Percentiles rank a stretch among this genome's conserved stretches.
These are phyloP conservation scores for Palythoa grandiflora DNA, from an alignment of 92 coral and sea anemone genomes.

Conservation along the genomic window DNA sequence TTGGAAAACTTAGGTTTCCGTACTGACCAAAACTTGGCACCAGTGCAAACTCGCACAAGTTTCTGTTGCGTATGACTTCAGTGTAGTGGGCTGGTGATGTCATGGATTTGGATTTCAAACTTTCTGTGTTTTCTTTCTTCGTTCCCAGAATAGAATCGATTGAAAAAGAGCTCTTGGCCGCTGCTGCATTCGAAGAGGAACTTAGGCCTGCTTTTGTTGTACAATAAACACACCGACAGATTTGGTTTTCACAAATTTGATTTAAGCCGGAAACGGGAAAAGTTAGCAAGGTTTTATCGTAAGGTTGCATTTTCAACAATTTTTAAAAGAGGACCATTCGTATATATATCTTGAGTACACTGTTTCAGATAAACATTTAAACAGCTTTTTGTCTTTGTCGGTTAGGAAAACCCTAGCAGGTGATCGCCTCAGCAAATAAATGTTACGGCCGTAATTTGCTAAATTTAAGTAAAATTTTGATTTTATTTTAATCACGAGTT, in stretches of 20 bases:
- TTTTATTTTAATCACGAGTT: conserved; percentile 19
- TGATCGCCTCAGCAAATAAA: conserved; percentile 1
- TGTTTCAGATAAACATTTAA: background rate
- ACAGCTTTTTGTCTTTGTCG: conserved; percentile 7
- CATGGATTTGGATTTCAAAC: background rate
- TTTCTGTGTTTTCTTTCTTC: conserved; percentile 15
- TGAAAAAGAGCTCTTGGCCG: conserved; percentile 22
- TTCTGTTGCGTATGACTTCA: background rate
- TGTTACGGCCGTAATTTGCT: background rate
- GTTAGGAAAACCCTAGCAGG: background rate
- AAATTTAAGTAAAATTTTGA: conserved; percentile 17
- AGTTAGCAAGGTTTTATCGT: background rate
- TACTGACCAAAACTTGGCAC: conserved; percentile 21
- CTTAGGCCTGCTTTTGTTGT: background rate
- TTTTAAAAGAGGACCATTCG: background rate
- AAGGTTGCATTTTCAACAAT: conserved; percentile 30
- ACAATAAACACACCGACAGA: conserved; percentile 23
- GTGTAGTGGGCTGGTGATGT: background rate
- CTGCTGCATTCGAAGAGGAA: background rate
- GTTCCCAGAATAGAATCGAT: conserved; percentile 40
- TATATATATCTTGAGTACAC: background rate
- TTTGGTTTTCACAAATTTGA: conserved; percentile 1
- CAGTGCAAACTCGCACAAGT: background rate
- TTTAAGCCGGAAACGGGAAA: background rate
- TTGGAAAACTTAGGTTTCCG: conserved; percentile 1